phyloP scores from a whole-genome alignment of 2,888 invertebrate species.

The Pollenia labialis region DNA sequence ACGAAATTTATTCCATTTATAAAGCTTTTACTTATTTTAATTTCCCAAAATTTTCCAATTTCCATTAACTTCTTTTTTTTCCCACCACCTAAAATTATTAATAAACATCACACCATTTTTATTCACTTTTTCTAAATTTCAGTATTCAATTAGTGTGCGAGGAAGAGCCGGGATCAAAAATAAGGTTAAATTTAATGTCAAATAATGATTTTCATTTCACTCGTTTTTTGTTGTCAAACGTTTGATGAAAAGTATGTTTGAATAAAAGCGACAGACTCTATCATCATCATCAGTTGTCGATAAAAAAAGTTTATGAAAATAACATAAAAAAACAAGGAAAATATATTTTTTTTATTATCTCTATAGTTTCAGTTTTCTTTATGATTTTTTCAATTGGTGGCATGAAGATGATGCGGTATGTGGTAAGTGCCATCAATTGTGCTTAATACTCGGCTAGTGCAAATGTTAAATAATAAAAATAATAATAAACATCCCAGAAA shows the following conservation, averaged over 20 bases:
- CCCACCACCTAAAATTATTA: neutral
- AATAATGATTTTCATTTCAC: constrained; percentile 55
- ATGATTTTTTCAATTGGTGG: constrained; percentile 33
- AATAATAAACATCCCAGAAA: constrained; percentile 45
- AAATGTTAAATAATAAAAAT: constrained; percentile 59
- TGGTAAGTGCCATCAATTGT: constrained; percentile 50
- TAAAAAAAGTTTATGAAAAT: neutral
- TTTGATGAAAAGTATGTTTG: constrained; percentile 59
- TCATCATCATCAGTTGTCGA: no score
- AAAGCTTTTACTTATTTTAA: no score
- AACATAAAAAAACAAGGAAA: neutral
- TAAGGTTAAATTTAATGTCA: constrained; percentile 56
- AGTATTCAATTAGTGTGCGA: constrained; percentile 33
- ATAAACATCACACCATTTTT: constrained; percentile 44
- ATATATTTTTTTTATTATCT: constrained; percentile 52
- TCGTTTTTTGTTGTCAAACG: constrained; percentile 53
- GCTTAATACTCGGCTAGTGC: constrained; percentile 47
- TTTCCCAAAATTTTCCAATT: no score
- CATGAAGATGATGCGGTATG: constrained; percentile 47
- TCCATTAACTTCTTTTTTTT: neutral
- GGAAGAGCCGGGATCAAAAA: constrained; percentile 40
- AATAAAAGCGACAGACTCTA: constrained; percentile 17
- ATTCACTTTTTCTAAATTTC: neutral
- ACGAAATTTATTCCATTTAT: no score
- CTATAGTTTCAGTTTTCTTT: constrained; percentile 36